Conservation (phyloP, 2,797 vertebrate species). For the Gouania willdenowi region DNA sequence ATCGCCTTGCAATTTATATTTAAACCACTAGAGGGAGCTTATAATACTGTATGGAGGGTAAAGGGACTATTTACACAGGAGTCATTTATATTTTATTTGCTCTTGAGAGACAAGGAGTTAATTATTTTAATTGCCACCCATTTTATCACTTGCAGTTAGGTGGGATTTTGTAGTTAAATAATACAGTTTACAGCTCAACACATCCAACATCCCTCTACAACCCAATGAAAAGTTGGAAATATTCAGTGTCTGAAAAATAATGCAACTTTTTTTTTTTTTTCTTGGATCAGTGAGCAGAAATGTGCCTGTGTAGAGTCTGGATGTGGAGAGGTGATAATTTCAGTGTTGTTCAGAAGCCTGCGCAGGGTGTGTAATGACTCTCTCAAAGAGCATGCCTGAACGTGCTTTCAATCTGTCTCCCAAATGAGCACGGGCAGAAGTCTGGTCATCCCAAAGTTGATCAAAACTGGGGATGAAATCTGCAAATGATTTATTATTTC, state of each 20-base stretch:
- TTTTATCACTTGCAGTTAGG: constrained; percentile 5
- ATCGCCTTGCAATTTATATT: constrained; percentile 33
- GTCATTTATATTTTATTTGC: too few species aligned
- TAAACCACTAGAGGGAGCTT: constrained; percentile 79
- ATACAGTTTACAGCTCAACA: not conserved
- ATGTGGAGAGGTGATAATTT: constrained; percentile 72
- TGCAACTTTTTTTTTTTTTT: too few species aligned
- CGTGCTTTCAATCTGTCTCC: constrained; percentile 68
- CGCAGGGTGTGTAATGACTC: constrained; percentile 56
- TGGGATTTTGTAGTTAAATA: too few species aligned
- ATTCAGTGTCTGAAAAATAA: too few species aligned
- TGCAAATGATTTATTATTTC: constrained; percentile 72
- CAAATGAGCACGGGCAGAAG: constrained; percentile 50
- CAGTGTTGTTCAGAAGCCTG: constrained; percentile 51
- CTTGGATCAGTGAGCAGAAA: constrained; percentile 23
- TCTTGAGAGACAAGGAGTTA: too few species aligned
- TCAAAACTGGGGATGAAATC: constrained; percentile 61
- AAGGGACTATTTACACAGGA: too few species aligned
- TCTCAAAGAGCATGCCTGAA: constrained; percentile 64
- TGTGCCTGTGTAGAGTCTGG: constrained; percentile 26
- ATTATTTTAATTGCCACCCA: too few species aligned
- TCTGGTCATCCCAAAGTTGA: constrained; percentile 55
- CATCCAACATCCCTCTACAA: too few species aligned
- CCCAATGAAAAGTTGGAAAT: too few species aligned
- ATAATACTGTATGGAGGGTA: too few species aligned